Evolutionary conservation across 2,888 invertebrate species (phyloP), one percentile per base, ranked within the genome.

Genomic region (Sericinus montela): DNA sequence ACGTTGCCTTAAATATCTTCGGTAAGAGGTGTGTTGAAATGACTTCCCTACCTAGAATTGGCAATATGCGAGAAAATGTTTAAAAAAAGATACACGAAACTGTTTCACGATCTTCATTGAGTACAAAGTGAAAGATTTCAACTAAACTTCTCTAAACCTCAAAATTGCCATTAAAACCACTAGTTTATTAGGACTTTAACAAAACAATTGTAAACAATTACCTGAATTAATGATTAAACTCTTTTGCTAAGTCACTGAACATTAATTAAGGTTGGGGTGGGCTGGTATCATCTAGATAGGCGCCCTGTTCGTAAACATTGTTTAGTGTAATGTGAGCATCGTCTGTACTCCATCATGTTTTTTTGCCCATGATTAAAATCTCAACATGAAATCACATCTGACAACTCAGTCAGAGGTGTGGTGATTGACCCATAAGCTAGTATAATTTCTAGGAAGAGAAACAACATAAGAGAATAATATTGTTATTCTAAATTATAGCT

Each of bases 351-450:
- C 67, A 74, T 81, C 79, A 75, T 72, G 65, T 65, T 75, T 72
- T 75, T 75, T 75, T 74, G 73, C 69, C 61, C 43, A 73, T 76
- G 80, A 83, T 81, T 75, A 69, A 64, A 71, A 79, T 77, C 77
- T 72, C 57, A 25, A 47, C 43, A 54, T 54, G 58, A 74, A 83
- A 71, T 81, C 72, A 83, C 74, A 65, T 67, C n/a, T n/a, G n/a
- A n/a, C n/a, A n/a, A n/a, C n/a, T n/a, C n/a, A n/a, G 75, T 83
- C 80, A 73, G 69, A 75, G 83, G 81, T 75, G 83, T 71, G 81
- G 72, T 66, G 56, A 61, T 35, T 80, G 83, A 81, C 74, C 81
- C 80, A 83, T 70, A 55, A 53, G 62, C 60, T 63, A 67, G 70
- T 64, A 60, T 72, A 67, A 72, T 71, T 81, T 80, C 75, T 69